Evolutionary conservation across 1,140 invertebrate genomes (phyloP).

Genomic region (Brachionus koreanus): DNA sequence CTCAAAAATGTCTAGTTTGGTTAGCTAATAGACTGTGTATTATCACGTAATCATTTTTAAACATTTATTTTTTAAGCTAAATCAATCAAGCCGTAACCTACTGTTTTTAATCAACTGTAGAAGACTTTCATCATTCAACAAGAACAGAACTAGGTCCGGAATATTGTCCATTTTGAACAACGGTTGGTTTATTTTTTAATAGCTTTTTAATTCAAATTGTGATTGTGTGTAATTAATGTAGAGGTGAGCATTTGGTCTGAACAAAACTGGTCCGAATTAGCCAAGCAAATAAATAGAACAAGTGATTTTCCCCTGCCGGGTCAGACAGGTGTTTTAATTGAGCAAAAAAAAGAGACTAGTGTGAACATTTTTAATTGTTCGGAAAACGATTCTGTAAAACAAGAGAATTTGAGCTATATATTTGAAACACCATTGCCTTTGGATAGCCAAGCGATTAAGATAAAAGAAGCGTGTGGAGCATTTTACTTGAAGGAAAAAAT

Average conservation of each 20-base stretch:
- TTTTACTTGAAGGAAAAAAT: conserved; percentile 15
- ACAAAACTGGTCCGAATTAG: conserved; percentile 33
- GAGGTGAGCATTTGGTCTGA: conserved; percentile 27
- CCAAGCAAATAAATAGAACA: conserved; percentile 12
- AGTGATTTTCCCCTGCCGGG: conserved; percentile 36
- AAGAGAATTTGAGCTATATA: conserved; percentile 11
- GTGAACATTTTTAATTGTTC: neutral
- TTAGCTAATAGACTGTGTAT: neutral
- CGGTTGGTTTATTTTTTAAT: neutral
- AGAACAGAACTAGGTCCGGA: conserved; percentile 4
- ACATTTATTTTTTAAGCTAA: conserved; percentile 7
- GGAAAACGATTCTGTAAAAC: neutral
- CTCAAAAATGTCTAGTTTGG: conserved; percentile 18
- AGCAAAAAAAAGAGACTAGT: neutral
- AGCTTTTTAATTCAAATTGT: neutral
- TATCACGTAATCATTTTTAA: neutral
- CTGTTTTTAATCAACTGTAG: conserved; percentile 6
- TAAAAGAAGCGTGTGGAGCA: conserved; percentile 20
- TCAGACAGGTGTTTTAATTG: conserved; percentile 15
- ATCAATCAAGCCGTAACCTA: neutral
- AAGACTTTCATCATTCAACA: conserved; percentile 2
- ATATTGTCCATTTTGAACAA: conserved; percentile 6
- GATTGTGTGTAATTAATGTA: neutral
- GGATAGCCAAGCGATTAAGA: neutral
- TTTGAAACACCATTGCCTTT: neutral